Conservation (phyloP, 2,888 invertebrate genomes). For the Merodon equestris region DNA sequence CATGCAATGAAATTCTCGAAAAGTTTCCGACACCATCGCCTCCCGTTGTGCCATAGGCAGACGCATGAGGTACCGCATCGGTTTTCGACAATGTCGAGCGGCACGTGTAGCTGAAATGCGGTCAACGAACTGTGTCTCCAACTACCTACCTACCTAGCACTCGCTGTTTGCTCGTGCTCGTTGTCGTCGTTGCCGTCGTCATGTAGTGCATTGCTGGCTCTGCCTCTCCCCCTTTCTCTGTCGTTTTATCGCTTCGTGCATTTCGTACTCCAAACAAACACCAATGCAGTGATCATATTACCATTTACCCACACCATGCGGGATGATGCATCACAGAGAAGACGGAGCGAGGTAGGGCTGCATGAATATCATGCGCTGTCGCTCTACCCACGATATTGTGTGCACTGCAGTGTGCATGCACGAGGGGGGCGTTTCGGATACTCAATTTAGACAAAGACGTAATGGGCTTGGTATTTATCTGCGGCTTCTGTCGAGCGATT, state of each 20-base stretch:
- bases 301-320: constrained; percentile 27
- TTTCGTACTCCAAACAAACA: constrained; percentile 31
- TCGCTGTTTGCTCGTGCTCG: background rate
- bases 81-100: constrained; percentile 62
- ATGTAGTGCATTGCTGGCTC: constrained; percentile 36
- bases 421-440: constrained; percentile 18
- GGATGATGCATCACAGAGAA: background rate
- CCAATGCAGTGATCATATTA: constrained; percentile 35
- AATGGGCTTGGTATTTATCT: background rate
- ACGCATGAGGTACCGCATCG: constrained; percentile 49
- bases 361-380: constrained; percentile 39
- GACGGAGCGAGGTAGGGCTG: constrained; percentile 10
- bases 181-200: constrained; percentile 20
- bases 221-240: background rate
- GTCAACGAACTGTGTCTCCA: constrained; percentile 59
- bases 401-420: constrained; percentile 32
- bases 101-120: constrained; percentile 63
- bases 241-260: constrained; percentile 12
- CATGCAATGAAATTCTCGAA: constrained; percentile 63
- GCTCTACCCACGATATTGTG: constrained; percentile 22
- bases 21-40: constrained; percentile 56
- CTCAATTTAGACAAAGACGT: constrained; percentile 15
- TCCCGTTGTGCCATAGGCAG: constrained; percentile 13
- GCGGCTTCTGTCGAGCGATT: background rate
- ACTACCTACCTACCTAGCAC: constrained; percentile 25